Percentiles rank a stretch among this genome's conserved stretches.
phyloP scores from a whole-genome alignment of 2,797 vertebrate species.

The Siniperca scherzeri region DNA sequence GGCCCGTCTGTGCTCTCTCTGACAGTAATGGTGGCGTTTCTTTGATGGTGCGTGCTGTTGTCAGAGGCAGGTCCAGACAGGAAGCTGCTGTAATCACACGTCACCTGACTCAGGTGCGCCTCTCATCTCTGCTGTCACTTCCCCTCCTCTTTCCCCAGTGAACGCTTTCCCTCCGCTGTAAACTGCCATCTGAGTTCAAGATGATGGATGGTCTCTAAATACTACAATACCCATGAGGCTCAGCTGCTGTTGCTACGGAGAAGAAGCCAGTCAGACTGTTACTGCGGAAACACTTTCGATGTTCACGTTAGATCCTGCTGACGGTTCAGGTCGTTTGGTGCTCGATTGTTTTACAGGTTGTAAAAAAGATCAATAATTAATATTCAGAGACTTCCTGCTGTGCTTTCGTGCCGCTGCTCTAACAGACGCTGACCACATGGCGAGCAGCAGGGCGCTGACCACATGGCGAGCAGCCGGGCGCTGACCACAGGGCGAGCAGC shows the following conservation, averaged over 20 bases:
- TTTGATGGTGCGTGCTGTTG: slow-evolving; percentile 46
- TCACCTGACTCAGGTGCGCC: slow-evolving; percentile 9
- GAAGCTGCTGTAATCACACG: slow-evolving; percentile 26
- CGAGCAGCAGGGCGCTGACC: too few species aligned
- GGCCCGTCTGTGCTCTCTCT: slow-evolving; percentile 17
- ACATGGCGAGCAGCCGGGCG: too few species aligned
- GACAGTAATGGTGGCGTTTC: slow-evolving; percentile 25
- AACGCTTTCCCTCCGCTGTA: neutral
- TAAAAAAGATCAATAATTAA: too few species aligned
- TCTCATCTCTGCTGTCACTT: neutral
- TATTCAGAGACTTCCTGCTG: too few species aligned
- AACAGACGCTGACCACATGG: too few species aligned
- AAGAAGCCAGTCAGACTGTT: neutral
- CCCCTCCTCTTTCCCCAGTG: neutral
- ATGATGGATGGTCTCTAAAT: accelerated
- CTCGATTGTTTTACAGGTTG: too few species aligned
- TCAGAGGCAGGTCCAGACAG: slow-evolving; percentile 53
- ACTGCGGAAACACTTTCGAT: too few species aligned
- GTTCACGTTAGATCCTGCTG: too few species aligned
- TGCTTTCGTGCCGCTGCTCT: too few species aligned
- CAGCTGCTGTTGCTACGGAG: neutral
- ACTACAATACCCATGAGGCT: slow-evolving; percentile 13
- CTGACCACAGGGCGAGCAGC: too few species aligned
- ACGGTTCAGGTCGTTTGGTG: too few species aligned
- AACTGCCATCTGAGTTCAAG: neutral